Evolutionary conservation across 2,888 invertebrate species (phyloP), one percentile per base, ranked within the genome.

Genomic region (Lucinisca nassula): DNA sequence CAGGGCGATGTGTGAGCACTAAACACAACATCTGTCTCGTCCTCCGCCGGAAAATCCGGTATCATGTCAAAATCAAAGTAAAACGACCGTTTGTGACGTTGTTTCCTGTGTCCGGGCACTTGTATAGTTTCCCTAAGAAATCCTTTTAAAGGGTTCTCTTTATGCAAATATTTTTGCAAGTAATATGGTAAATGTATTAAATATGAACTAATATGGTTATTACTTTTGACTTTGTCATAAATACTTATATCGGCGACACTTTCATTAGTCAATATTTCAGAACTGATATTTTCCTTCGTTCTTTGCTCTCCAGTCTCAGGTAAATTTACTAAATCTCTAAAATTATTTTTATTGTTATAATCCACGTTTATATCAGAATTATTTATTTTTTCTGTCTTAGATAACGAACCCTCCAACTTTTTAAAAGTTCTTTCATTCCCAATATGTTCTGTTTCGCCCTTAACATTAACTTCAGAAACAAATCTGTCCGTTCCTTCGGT

Each of bases 1-100:
- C 94, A 94, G 8, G 93, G 92, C 45, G 90, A 85, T 24, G 93
- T 92, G 79, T 94, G 94, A 51, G 92, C 90, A 84, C 90, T 88
- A 86, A 91, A 93, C 17, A 90, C 80, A 40, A 93, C 82, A 61
- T 91, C 91, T 8, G 77, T 51, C n/a, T 83, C 83, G 37, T 84
- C 84, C 49, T 77, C 82, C 49, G 51, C 77, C n/a, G 76, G 58
- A 21, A 80, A 76, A 24, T 87, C 76, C 30, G 83, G 55, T 30
- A 45, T 49, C 14, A 90, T 37, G 70, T 90, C 87, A 76, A 83
- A 85, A 82, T 88, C 88, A 38, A 82, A 61, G 40, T 85, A 77
- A 38, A 49, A 79, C 45, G 75, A 89, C n/a, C 87, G 86, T 61
- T 88, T 79, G 40, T 78, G 78, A 38, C 79, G 79, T 40, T 84